phyloP scores from a whole-genome alignment of 2,797 vertebrate genomes.

The Silurus aristotelis region DNA sequence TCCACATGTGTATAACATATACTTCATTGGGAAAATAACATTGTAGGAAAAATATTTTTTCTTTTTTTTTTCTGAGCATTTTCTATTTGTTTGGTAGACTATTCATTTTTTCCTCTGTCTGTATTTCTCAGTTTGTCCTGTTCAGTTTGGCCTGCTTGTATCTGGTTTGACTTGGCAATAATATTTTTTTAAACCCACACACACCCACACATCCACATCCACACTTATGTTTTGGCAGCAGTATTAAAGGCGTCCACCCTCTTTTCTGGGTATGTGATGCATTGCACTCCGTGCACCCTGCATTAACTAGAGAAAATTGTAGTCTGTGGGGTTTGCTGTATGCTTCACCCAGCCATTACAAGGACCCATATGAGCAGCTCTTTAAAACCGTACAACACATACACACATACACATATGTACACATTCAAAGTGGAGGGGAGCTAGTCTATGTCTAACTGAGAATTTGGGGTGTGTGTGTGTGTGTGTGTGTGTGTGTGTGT shows the following conservation, averaged over 20 bases:
- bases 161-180: constrained; percentile 41
- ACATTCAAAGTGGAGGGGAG: background rate
- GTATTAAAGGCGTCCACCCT: constrained; percentile 70
- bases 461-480: constrained; percentile 35
- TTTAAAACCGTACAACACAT: constrained; percentile 57
- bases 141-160: constrained; percentile 36
- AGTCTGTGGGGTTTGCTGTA: constrained; percentile 70
- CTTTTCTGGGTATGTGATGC: constrained; percentile 65
- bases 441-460: constrained; percentile 38
- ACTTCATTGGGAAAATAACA: background rate
- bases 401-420: constrained; percentile 25
- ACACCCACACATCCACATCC: constrained; percentile 46
- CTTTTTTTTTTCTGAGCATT: background rate
- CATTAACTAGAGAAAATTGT: constrained; percentile 77
- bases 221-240: constrained; percentile 63
- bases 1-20: background rate
- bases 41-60: background rate
- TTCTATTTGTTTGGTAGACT: background rate
- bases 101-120: constrained; percentile 25
- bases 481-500: constrained; percentile 45
- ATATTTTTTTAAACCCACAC: constrained; percentile 22
- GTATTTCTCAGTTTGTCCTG: constrained; percentile 20
- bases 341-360: constrained; percentile 70
- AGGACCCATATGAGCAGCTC: constrained; percentile 61
- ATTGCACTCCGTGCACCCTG: constrained; percentile 59